Evolutionary conservation across 2,888 invertebrate genomes (phyloP).

Genomic region (Coronaproctus castanopsis): DNA sequence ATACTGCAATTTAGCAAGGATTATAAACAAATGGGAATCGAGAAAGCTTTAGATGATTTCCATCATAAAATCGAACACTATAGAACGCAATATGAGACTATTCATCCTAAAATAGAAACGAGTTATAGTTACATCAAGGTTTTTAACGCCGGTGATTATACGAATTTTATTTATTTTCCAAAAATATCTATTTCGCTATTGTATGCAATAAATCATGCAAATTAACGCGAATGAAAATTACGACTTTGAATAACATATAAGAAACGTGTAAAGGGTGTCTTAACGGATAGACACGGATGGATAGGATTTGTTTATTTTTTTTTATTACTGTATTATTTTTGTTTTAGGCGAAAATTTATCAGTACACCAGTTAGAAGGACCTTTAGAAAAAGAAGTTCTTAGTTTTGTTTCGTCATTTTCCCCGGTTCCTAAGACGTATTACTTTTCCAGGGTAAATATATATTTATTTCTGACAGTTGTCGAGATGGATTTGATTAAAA

Average conservation of each 20-base stretch:
- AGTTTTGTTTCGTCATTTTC: constrained; percentile 75
- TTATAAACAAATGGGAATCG: constrained; percentile 58
- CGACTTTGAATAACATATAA: no score
- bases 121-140: constrained; percentile 34
- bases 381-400: constrained; percentile 63
- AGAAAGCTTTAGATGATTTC: constrained; percentile 58
- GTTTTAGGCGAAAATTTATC: constrained; percentile 42
- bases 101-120: constrained; percentile 36
- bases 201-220: no score
- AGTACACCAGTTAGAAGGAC: constrained; percentile 49
- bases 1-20: constrained; percentile 72
- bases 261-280: no score
- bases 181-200: neutral
- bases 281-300: no score
- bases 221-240: no score
- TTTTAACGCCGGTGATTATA: constrained; percentile 32
- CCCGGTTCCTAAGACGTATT: constrained; percentile 62
- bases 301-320: no score
- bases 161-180: neutral
- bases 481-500: no score
- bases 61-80: constrained; percentile 66
- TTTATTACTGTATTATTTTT: no score
- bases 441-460: constrained; percentile 64
- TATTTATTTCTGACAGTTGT: no score
- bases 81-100: constrained; percentile 55